These are phyloP conservation scores for Oreochromis tanganicae DNA, from an alignment of 2,113 vertebrate species.

Conservation along the genomic window DNA sequence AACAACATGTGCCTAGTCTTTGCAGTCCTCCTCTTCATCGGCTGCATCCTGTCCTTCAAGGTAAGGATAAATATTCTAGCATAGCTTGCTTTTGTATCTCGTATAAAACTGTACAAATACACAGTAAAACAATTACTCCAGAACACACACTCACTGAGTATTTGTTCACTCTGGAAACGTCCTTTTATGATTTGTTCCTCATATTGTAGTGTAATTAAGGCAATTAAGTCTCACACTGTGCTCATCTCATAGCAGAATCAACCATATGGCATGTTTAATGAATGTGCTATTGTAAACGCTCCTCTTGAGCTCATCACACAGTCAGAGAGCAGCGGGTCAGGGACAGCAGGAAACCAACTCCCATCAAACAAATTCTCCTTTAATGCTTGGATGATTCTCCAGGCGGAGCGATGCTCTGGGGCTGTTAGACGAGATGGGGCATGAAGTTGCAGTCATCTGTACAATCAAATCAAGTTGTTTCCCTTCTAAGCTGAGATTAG, in stretches of 20 bases:
- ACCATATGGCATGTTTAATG: slow-evolving; percentile 22
- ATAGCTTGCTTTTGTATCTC: not conserved
- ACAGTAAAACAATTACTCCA: not conserved
- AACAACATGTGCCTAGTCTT: slow-evolving; percentile 91
- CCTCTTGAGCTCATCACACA: slow-evolving; percentile 26
- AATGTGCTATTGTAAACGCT: slow-evolving; percentile 9
- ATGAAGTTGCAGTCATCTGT: slow-evolving; percentile 60
- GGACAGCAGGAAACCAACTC: slow-evolving; percentile 46
- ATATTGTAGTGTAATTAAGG: not conserved
- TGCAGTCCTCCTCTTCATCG: slow-evolving; percentile 88
- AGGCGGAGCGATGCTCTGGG: slow-evolving; percentile 28
- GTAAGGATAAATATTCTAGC: slow-evolving; percentile 53
- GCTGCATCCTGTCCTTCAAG: slow-evolving; percentile 92
- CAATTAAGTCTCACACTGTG: slow-evolving; percentile 8
- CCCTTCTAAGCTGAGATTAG: slow-evolving; percentile 32
- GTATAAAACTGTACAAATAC: not conserved
- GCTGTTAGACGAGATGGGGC: slow-evolving; percentile 35
- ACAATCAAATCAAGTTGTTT: slow-evolving; percentile 61
- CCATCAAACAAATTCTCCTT: slow-evolving; percentile 44
- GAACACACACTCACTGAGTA: not conserved
- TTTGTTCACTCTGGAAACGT: not conserved
- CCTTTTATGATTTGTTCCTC: not conserved
- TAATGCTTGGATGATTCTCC: slow-evolving; percentile 50
- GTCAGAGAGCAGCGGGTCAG: slow-evolving; percentile 51
- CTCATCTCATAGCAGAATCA: not conserved